Evolutionary conservation across 2,113 vertebrate species (phyloP), one percentile per base, ranked within the genome.

Genomic region (Dascyllus trimaculatus): DNA sequence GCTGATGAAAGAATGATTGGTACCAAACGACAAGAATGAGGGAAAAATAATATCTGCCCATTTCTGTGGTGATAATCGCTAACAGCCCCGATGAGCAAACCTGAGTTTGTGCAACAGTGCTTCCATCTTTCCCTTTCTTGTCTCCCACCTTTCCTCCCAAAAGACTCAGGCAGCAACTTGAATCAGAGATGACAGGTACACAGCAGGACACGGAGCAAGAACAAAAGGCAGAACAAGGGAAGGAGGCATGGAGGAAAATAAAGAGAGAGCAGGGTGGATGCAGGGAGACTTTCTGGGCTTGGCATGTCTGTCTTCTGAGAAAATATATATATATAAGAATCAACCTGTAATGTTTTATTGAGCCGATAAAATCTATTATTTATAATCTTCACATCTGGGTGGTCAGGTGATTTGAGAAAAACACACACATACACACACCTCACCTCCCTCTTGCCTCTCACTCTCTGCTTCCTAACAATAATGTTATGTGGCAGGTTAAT

Each of bases 111-210:
- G 48, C 58, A 71, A 74, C 75, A 59, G 77, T n/a, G 40, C 74
- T 56, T 35, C 49, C 61, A 74, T 83, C 46, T 72, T 58, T 68
- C 65, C 24, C 53, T 71, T 25, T 57, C 51, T 58, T 22, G 22
- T 78, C 45, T 73, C 21, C 63, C 60, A 64, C 40, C 43, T 21
- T 51, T 63, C 8, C 53, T 77, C 75, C 78, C 61, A 38, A 63
- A 69, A 78, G 58, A 80, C 70, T 75, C 11, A 24, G 60, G 67
- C 15, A 66, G 70, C 26, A 77, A 69, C 54, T 72, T 75, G 60
- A 75, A 90, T 87, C 8, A 52, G 70, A 75, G 60, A 72, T 83
- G 84, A 88, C 81, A 67, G 72, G 58, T 61, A 70, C 78, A 91
- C 24, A 81, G 75, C 59, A 77, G 82, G 52, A 75, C 40, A 80